Conservation (phyloP, 2,113 vertebrate genomes). For the Psittacus erithacus region DNA sequence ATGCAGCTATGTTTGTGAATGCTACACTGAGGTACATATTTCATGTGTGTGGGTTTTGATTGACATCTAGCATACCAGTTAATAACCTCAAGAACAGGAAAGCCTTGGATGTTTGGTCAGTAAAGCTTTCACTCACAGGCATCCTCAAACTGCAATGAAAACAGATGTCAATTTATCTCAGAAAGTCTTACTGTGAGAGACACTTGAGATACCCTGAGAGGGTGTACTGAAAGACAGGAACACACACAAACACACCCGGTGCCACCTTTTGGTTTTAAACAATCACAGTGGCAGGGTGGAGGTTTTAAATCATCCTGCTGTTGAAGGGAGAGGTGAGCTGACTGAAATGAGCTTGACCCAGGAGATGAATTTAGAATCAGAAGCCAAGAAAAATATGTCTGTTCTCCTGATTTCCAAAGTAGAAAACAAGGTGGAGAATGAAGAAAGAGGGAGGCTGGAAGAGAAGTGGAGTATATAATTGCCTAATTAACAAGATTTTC, state of each 20-base stretch:
- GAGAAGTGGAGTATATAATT: conserved; percentile 70
- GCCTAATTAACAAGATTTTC: conserved; percentile 71
- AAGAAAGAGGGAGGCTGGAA: conserved; percentile 58
- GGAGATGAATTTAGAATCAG: conserved; percentile 23
- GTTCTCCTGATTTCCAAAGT: conserved; percentile 56
- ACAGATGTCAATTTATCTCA: not conserved
- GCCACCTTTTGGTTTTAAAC: conserved; percentile 14
- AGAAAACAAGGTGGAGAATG: conserved; percentile 60
- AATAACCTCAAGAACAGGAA: not conserved
- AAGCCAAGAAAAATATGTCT: conserved; percentile 35
- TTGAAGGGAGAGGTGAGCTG: conserved; percentile 39
- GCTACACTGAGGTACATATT: not conserved
- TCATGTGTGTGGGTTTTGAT: not conserved
- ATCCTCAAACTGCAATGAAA: not conserved
- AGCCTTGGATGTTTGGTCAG: not conserved
- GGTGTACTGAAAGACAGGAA: not conserved
- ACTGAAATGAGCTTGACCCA: conserved; percentile 2
- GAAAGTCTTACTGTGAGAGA: conserved; percentile 5
- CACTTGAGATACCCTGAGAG: not conserved
- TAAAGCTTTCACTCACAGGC: not conserved
- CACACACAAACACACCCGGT: not conserved
- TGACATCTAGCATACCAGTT: not conserved
- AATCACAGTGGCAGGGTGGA: not conserved
- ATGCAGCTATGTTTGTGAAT: not conserved
- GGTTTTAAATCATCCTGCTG: not conserved